phyloP scores from a whole-genome alignment of 2,797 vertebrate genomes.

The Allobates femoralis region DNA sequence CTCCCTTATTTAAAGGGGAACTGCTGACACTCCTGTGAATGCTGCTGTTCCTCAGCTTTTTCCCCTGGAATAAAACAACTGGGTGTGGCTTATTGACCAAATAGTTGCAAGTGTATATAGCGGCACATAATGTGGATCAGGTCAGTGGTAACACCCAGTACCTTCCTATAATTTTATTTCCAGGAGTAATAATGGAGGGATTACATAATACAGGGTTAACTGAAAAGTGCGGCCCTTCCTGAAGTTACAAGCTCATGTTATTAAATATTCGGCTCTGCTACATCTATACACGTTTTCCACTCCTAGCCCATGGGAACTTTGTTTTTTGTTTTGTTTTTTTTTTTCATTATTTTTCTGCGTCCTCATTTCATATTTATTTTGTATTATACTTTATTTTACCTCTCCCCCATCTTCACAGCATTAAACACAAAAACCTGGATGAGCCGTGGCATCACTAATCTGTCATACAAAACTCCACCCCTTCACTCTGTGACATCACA shows the following conservation, averaged over 20 bases:
- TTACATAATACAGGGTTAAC: no score
- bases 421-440: neutral
- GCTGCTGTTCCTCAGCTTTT: neutral
- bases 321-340: neutral
- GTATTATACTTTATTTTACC: constrained; percentile 2
- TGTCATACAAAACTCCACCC: neutral
- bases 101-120: no score
- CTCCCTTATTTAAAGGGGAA: no score
- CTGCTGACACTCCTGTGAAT: neutral
- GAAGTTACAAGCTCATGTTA: no score
- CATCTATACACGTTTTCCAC: neutral
- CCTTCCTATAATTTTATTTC: neutral
- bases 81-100: no score
- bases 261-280: neutral
- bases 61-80: neutral
- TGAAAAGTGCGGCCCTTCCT: no score
- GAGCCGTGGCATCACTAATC: neutral
- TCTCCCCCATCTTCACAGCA: neutral
- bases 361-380: constrained; percentile 20
- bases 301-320: no score
- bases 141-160: neutral
- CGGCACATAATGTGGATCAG: no score
- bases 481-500: neutral
- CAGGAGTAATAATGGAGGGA: neutral
- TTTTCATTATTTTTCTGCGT: neutral